Evolutionary conservation across 1,140 invertebrate species (phyloP).

Genomic region (Leptinotarsa defecta): DNA sequence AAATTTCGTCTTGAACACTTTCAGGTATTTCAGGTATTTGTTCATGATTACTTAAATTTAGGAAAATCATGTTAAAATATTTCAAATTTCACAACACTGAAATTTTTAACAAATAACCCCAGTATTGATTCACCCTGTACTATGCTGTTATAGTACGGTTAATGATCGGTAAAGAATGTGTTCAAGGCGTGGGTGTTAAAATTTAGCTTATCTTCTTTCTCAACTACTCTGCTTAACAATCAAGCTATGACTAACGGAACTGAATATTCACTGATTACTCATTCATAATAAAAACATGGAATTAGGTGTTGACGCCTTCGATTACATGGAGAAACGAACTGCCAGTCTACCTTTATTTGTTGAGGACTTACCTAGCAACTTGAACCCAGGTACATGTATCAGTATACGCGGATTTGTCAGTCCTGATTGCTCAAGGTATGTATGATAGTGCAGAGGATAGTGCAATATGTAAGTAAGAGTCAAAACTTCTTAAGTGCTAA

Average conservation of each 20-base stretch:
- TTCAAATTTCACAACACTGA: too few species aligned
- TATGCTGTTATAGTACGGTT: too few species aligned
- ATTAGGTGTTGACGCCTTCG: not conserved
- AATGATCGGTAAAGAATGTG: not conserved
- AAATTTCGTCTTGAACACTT: too few species aligned
- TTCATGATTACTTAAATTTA: too few species aligned
- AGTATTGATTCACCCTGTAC: too few species aligned
- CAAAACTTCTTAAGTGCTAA: not conserved
- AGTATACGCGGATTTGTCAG: slow-evolving; percentile 25
- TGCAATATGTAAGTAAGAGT: not conserved
- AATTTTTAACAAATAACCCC: too few species aligned
- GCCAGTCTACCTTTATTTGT: not conserved
- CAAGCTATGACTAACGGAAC: too few species aligned
- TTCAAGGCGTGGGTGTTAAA: not conserved
- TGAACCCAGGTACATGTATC: slow-evolving; percentile 29
- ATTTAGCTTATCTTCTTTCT: not conserved
- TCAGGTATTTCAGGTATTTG: too few species aligned
- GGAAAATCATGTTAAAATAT: too few species aligned
- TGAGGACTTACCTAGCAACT: slow-evolving; percentile 23
- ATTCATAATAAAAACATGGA: not conserved
- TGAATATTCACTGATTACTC: too few species aligned
- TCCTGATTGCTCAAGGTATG: slow-evolving; percentile 36
- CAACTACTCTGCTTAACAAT: too few species aligned
- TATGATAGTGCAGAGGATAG: not conserved
- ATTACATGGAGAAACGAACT: not conserved